phyloP scores from a whole-genome alignment of 2,888 invertebrate genomes.

The Pinctada fucata region DNA sequence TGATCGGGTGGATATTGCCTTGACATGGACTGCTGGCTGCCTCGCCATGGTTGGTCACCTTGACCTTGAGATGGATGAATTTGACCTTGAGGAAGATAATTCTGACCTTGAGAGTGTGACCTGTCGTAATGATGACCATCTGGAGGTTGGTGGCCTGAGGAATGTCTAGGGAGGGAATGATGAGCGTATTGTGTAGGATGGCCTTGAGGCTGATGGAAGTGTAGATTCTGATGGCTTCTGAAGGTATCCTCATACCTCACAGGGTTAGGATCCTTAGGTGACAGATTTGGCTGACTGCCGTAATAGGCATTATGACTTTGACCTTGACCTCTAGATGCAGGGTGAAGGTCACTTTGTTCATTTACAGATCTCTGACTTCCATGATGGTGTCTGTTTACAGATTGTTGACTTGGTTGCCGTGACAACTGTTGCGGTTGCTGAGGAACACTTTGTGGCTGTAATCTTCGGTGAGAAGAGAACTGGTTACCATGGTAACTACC shows the following conservation, averaged over 20 bases:
- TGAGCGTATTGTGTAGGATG: constrained; percentile 2
- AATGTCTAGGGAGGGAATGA: not conserved
- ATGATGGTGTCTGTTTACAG: constrained; percentile 6
- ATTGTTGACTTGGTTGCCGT: constrained; percentile 24
- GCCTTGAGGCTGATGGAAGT: constrained; percentile 4
- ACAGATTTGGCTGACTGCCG: constrained; percentile 17
- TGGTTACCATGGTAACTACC: constrained; percentile 4
- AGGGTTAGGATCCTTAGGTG: not conserved
- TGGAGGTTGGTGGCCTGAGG: constrained; percentile 6
- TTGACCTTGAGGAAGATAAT: not conserved
- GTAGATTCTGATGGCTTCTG: constrained; percentile 11
- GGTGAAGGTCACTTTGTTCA: constrained; percentile 1
- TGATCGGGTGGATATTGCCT: constrained; percentile 9
- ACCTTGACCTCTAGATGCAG: not conserved
- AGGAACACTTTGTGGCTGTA: not conserved
- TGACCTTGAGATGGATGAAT: constrained; percentile 15
- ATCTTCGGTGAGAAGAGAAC: constrained; percentile 7
- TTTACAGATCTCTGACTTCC: constrained; percentile 15
- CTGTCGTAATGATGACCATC: not conserved
- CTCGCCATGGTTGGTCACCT: constrained; percentile 11
- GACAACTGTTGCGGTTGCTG: constrained; percentile 8
- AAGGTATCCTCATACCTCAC: constrained; percentile 3
- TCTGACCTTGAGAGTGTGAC: not conserved
- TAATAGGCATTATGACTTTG: not conserved
- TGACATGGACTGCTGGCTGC: constrained; percentile 10